A percentile compares a stretch with the other conserved stretches of the same genome.
Conservation (phyloP, 2,888 invertebrate species). For the Camptogramma bilineatum region DNA sequence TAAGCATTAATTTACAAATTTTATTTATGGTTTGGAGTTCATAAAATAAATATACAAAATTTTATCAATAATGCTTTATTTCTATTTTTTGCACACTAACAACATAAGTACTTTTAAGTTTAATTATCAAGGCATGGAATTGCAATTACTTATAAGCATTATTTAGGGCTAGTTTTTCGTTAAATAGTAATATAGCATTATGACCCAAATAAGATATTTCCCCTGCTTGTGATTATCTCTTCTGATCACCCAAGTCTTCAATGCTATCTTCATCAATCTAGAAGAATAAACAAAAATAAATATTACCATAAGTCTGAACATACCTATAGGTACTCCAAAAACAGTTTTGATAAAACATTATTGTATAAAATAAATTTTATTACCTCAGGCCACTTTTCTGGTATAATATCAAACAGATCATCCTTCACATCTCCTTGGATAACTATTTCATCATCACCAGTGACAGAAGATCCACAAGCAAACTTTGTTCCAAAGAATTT, state of each 20-base stretch:
- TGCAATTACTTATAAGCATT: too few species aligned
- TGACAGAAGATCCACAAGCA: constrained; percentile 99
- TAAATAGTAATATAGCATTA: constrained; percentile 52
- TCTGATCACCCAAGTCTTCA: constrained; percentile 96
- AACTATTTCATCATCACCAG: constrained; percentile 99
- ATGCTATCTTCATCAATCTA: constrained; percentile 94
- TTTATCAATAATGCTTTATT: constrained; percentile 55
- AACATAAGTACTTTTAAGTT: not conserved
- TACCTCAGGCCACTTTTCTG: constrained; percentile 99
- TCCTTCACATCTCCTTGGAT: constrained; percentile 99
- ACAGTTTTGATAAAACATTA: not conserved
- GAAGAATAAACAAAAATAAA: constrained; percentile 32
- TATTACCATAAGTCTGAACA: not conserved
- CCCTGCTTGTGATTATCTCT: constrained; percentile 87
- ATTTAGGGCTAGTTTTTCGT: not conserved
- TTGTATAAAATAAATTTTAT: not conserved
- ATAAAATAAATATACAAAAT: constrained; percentile 53
- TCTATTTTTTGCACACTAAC: constrained; percentile 45
- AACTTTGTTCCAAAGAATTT: constrained; percentile 99
- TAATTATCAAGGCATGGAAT: not conserved
- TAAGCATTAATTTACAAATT: constrained; percentile 35
- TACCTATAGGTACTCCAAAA: not conserved
- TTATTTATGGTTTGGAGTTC: constrained; percentile 46
- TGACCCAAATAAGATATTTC: constrained; percentile 37
- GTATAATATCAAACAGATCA: constrained; percentile 98